These are phyloP conservation scores for human DNA, from an alignment of 2,113 vertebrate species.

Conservation along the genomic window GRCh38 chr1:174425001-174425500, in stretches of 20 bases:
- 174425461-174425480: conserved; percentile 8
- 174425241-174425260: background rate
- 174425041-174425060: background rate
- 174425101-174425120: conserved; percentile 12
- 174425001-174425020: background rate
- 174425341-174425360: background rate
- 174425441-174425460: background rate
- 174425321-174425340: background rate
- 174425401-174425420: background rate
- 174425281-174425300: background rate
- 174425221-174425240: background rate
- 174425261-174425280: background rate
- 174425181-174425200: background rate
- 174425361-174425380: background rate
- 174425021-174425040: background rate
- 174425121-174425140: conserved; percentile 10
- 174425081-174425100: conserved; percentile 11
- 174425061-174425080: background rate
- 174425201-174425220: background rate
- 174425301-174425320: background rate
- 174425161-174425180: background rate
- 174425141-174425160: background rate
- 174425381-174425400: background rate
- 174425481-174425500: background rate
- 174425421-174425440: background rate